A percentile compares a stretch with the other conserved stretches of the same genome.
phyloP scores from a whole-genome alignment of 2,888 invertebrate species.

The Patella pellucida region DNA sequence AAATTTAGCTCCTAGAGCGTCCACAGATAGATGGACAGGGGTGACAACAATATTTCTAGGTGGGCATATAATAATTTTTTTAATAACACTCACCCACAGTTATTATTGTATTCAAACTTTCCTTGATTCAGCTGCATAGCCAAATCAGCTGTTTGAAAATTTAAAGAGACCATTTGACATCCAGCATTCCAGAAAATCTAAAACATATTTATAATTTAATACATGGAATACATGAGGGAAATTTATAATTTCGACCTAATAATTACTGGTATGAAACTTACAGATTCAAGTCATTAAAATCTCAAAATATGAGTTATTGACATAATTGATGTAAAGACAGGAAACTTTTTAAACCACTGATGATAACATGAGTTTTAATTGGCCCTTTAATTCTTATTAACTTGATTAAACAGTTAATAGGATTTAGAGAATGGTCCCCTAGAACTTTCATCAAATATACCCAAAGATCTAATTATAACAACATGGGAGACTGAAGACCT shows the following conservation, averaged over 20 bases:
- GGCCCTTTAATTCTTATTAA: too few species aligned
- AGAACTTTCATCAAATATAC: too few species aligned
- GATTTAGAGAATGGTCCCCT: too few species aligned
- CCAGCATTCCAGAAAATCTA: slow-evolving; percentile 99
- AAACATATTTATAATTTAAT: slow-evolving; percentile 28
- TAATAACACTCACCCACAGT: slow-evolving; percentile 80
- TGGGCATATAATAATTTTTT: too few species aligned
- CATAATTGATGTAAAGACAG: too few species aligned
- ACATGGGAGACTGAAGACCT: slow-evolving; percentile 34
- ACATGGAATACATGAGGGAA: background rate
- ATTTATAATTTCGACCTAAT: background rate
- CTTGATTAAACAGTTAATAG: too few species aligned
- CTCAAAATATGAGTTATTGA: background rate
- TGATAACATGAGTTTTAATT: too few species aligned
- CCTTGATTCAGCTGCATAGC: slow-evolving; percentile 99
- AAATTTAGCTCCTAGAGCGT: too few species aligned
- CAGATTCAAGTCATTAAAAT: background rate
- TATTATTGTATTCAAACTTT: slow-evolving; percentile 99
- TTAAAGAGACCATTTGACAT: slow-evolving; percentile 97
- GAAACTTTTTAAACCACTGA: too few species aligned
- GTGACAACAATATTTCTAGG: too few species aligned
- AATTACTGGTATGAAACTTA: background rate
- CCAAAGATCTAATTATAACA: too few species aligned
- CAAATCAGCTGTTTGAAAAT: slow-evolving; percentile 98
- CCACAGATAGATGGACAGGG: too few species aligned